A percentile compares a stretch with the other conserved stretches of the same genome.
Evolutionary conservation across 2,888 invertebrate species (phyloP).

Genomic region (Tipula helvola): DNA sequence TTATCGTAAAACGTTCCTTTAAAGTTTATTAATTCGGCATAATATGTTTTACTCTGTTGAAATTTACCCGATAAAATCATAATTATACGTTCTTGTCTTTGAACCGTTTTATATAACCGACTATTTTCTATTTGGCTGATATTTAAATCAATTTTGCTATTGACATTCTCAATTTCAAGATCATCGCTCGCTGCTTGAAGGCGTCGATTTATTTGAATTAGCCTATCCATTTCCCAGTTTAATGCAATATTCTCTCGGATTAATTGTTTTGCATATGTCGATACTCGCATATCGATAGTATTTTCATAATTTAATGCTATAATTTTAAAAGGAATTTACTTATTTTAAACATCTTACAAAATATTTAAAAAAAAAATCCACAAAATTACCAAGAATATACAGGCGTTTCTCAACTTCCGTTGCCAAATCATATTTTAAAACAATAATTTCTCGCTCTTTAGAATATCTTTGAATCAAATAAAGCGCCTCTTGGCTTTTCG

Average conservation of each 20-base stretch:
- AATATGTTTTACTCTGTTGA: not conserved
- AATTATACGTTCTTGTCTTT: not conserved
- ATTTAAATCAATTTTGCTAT: not conserved
- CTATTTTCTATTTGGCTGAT: not conserved
- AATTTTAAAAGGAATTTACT: not conserved
- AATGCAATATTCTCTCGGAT: not conserved
- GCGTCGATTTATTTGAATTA: not conserved
- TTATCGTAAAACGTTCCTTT: not conserved
- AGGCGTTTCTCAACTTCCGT: not conserved
- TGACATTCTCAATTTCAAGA: not conserved
- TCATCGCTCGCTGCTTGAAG: not conserved
- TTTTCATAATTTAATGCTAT: not conserved
- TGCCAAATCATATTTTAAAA: not conserved
- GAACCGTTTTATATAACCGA: not conserved
- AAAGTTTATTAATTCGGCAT: not conserved
- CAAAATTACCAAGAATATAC: not conserved
- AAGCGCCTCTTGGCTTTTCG: not conserved
- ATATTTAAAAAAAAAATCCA: not conserved
- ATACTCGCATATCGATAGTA: not conserved
- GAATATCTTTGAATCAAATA: not conserved
- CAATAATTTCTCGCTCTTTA: not conserved
- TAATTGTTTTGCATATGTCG: not conserved
- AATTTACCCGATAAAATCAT: not conserved
- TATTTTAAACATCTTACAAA: not conserved
- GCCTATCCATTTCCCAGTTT: constrained; percentile 4